Conservation (phyloP, 30 jellyfish, hydroid and myxozoan genomes). For the Chrysaora quinquecirrha region DNA sequence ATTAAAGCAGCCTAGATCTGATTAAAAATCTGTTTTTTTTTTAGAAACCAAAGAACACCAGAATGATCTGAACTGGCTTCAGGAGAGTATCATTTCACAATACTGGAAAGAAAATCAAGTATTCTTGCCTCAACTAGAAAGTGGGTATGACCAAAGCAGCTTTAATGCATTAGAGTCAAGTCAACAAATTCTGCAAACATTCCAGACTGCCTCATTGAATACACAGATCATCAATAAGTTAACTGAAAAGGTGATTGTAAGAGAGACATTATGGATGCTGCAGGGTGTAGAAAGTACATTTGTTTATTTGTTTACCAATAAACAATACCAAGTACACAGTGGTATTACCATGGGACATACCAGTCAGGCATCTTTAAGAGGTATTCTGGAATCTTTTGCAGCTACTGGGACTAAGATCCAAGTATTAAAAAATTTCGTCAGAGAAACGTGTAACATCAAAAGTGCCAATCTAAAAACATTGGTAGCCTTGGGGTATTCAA, state of each 20-base stretch:
- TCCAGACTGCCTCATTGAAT: neutral
- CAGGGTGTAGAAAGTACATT: slow-evolving; percentile 35
- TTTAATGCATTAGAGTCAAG: neutral
- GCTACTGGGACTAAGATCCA: slow-evolving; percentile 68
- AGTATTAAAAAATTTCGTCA: slow-evolving; percentile 34
- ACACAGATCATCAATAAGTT: neutral
- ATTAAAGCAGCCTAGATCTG: too few relatives aligned
- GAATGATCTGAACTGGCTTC: slow-evolving; percentile 49
- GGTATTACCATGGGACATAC: slow-evolving; percentile 31
- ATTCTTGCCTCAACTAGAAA: neutral
- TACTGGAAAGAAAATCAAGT: slow-evolving; percentile 32
- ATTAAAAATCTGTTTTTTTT: too few relatives aligned
- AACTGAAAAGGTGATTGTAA: slow-evolving; percentile 33
- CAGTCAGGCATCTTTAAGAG: slow-evolving; percentile 50
- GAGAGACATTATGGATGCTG: slow-evolving; percentile 69
- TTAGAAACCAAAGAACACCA: slow-evolving; percentile 15
- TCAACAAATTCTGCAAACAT: neutral
- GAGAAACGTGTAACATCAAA: slow-evolving; percentile 1
- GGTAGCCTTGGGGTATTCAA: slow-evolving; percentile 48
- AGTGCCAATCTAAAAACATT: slow-evolving; percentile 8
- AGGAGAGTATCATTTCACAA: slow-evolving; percentile 26
- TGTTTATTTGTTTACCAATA: slow-evolving; percentile 37
- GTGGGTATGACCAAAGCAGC: neutral
- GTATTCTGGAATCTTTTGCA: slow-evolving; percentile 33
- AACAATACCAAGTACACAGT: slow-evolving; percentile 5